phyloP scores from a whole-genome alignment of 1,140 invertebrate species.

The Hirudo medicinalis region DNA sequence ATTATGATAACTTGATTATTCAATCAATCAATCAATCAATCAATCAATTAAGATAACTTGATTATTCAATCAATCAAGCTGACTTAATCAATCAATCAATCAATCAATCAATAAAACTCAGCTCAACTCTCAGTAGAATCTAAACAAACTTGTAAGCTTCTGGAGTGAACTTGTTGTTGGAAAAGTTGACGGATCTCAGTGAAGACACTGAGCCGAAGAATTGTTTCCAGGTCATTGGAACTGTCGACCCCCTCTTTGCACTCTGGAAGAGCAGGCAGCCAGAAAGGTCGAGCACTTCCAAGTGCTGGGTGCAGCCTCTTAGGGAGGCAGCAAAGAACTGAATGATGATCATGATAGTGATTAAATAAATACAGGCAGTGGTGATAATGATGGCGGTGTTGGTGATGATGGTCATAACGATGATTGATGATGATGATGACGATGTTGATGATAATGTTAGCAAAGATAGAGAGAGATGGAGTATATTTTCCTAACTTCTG shows the following conservation, averaged over 20 bases:
- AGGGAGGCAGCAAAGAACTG: neutral
- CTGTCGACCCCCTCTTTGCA: neutral
- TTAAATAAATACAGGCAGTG: too few species aligned
- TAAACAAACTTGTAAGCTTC: slow-evolving; percentile 1
- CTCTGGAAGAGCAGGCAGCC: neutral
- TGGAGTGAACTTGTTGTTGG: neutral
- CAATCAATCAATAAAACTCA: neutral
- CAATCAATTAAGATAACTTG: too few species aligned
- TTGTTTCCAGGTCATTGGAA: neutral
- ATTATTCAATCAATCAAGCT: neutral
- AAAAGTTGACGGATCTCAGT: neutral
- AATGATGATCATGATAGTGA: neutral
- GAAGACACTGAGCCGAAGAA: neutral
- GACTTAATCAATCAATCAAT: neutral
- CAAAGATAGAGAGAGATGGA: too few species aligned
- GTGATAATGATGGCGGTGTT: neutral
- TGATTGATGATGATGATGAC: neutral
- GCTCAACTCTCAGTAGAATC: neutral
- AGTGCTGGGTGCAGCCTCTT: slow-evolving; percentile 2
- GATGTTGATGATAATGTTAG: too few species aligned
- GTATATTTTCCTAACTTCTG: too few species aligned
- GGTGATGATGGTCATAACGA: neutral
- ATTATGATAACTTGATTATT: too few species aligned
- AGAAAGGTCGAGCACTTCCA: neutral
- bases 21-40: too few species aligned